Percentiles rank a stretch among this genome's conserved stretches.
Evolutionary conservation across 2,888 invertebrate species (phyloP).

Genomic region (Aleiodes alternator): DNA sequence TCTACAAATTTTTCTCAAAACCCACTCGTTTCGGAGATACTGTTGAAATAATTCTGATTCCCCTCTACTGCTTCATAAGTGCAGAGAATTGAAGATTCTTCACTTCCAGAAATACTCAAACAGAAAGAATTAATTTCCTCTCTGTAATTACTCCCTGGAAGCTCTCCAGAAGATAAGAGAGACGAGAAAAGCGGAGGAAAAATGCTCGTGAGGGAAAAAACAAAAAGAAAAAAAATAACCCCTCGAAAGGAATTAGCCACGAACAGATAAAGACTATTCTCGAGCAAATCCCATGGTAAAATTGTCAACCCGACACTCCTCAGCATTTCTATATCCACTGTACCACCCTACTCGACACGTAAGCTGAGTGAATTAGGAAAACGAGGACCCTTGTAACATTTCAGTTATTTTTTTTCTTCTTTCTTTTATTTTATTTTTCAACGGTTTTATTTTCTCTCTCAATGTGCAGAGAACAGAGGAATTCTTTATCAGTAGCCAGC

Average conservation of each 20-base stretch:
- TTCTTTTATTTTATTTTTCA: not conserved
- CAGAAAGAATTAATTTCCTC: not conserved
- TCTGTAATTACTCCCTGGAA: not conserved
- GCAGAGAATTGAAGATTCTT: too few relatives aligned
- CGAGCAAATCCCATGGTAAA: conserved; percentile 12
- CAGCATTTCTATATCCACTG: conserved; percentile 7
- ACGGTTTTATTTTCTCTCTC: not conserved
- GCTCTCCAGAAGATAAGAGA: conserved; percentile 8
- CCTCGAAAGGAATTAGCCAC: conserved; percentile 5
- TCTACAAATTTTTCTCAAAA: too few relatives aligned
- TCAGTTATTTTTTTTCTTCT: not conserved
- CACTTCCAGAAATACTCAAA: not conserved
- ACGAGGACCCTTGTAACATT: not conserved
- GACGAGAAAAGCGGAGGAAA: too few relatives aligned
- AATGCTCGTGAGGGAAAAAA: conserved; percentile 6
- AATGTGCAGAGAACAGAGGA: not conserved
- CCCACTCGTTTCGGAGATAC: too few relatives aligned
- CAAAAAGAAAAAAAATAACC: conserved; percentile 4
- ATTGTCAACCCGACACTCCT: conserved; percentile 15
- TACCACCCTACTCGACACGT: conserved; percentile 10
- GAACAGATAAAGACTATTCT: not conserved
- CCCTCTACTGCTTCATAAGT: too few relatives aligned
- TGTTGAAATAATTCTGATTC: too few relatives aligned
- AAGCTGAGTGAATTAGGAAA: conserved; percentile 30
- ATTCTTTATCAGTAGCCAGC: conserved; percentile 3